Evolutionary conservation across 2,113 vertebrate genomes (phyloP), one percentile per base, ranked within the genome.

Genomic region (Tupaia tana): DNA sequence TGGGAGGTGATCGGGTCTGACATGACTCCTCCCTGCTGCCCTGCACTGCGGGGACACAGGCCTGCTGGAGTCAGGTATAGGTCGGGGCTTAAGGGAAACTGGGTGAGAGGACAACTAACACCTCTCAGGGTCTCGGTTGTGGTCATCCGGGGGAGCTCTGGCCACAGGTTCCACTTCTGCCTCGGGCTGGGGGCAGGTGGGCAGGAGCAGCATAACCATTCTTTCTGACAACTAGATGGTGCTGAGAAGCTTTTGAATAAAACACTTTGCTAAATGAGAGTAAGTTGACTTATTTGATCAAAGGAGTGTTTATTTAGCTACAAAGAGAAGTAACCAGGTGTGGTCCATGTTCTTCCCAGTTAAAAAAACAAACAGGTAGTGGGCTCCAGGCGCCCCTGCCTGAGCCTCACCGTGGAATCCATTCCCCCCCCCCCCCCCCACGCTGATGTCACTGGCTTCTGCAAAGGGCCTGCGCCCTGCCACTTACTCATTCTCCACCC

Each of bases 221-320:
- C 98, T 98, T 98, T 98, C 96, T 97, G 98, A 98, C 97, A 97
- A 97, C 96, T 98, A 97, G 98, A 98, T 98, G 99, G 98, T 99
- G 98, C 98, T 99, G 98, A 98, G 98, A 98, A 97, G 98, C 98
- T 98, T 98, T 98, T 98, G 95, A 99, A 99, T 99, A 99, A 98
- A 98, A 98, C 93, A 98, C 97, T 98, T 98, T 98, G 98, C 98
- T 98, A 98, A 98, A 98, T 97, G 98, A 98, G n/a, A 83, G 59
- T 67, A 34, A 95, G 61, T 54, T 86, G 93, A 79, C 19, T 92
- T 94, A 87, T 94, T 92, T 96, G 80, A 61, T 91, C 54, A 22
- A 82, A 22, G 43, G 91, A 93, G 66, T 54, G 34, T 84, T 91
- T 89, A 0, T 27, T 59, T 85, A 92, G 73, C 34, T 90, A 56